Conservation (phyloP, 2,888 invertebrate genomes). For the Choristoneura rosaceana region DNA sequence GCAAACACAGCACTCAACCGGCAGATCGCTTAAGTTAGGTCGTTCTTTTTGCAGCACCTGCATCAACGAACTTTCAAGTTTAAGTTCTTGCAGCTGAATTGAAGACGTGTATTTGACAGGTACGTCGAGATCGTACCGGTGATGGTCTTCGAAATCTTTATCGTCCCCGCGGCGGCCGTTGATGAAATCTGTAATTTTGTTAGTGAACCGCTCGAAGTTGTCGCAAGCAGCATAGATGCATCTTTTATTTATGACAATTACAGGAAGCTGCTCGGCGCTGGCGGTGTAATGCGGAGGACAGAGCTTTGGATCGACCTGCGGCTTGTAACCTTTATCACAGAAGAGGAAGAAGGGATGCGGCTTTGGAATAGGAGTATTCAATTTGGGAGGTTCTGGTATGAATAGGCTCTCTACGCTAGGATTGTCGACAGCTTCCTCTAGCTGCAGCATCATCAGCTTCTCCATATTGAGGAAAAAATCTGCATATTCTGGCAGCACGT, state of each 20-base stretch:
- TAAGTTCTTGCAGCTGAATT: constrained; percentile 59
- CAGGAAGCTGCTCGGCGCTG: constrained; percentile 69
- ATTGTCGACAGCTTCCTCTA: constrained; percentile 64
- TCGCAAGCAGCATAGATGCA: constrained; percentile 75
- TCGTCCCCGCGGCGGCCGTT: constrained; percentile 61
- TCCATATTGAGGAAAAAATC: constrained; percentile 79
- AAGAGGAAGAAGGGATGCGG: constrained; percentile 72
- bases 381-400: constrained; percentile 53
- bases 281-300: constrained; percentile 69
- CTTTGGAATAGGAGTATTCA: constrained; percentile 59
- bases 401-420: constrained; percentile 68
- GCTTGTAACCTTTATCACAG: constrained; percentile 67
- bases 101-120: constrained; percentile 63
- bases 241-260: constrained; percentile 70
- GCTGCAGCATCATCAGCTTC: constrained; percentile 73
- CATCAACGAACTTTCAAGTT: constrained; percentile 71
- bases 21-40: constrained; percentile 59
- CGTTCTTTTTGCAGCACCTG: constrained; percentile 71
- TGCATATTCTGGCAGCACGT: constrained; percentile 69
- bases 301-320: constrained; percentile 59
- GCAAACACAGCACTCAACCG: constrained; percentile 60
- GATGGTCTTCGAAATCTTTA: constrained; percentile 50
- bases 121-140: constrained; percentile 47
- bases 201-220: constrained; percentile 66
- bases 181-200: constrained; percentile 65